phyloP scores from a whole-genome alignment of 2,797 vertebrate species.

The Ispidina lecontei region DNA sequence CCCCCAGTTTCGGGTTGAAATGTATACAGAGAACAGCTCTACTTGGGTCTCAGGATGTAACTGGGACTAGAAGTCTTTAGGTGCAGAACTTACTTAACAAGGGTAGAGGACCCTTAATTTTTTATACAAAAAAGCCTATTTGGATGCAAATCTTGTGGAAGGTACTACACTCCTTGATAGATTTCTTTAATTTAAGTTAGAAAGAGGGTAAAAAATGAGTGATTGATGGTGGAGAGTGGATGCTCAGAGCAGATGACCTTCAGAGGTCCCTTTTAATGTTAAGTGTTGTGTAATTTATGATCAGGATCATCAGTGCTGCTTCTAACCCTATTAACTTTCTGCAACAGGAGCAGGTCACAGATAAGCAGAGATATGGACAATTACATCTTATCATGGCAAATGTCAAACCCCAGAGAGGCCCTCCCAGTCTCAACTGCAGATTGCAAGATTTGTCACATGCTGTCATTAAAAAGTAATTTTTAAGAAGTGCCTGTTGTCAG shows the following conservation, averaged over 20 bases:
- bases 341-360: neutral
- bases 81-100: neutral
- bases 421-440: neutral
- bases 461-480: neutral
- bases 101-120: neutral
- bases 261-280: rapidly evolving
- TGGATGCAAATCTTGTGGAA: neutral
- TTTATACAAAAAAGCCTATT: neutral
- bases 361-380: neutral
- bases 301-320: neutral
- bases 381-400: neutral
- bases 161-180: neutral
- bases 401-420: neutral
- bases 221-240: neutral
- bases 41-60: neutral
- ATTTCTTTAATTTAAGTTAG: neutral
- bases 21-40: neutral
- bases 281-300: neutral
- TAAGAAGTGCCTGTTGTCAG: neutral
- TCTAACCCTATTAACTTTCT: neutral
- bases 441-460: neutral
- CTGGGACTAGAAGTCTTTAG: neutral
- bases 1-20: neutral
- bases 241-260: neutral
- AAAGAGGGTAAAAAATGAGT: neutral